phyloP scores from a whole-genome alignment of 1,140 invertebrate species.

The Solenopsis fugax region DNA sequence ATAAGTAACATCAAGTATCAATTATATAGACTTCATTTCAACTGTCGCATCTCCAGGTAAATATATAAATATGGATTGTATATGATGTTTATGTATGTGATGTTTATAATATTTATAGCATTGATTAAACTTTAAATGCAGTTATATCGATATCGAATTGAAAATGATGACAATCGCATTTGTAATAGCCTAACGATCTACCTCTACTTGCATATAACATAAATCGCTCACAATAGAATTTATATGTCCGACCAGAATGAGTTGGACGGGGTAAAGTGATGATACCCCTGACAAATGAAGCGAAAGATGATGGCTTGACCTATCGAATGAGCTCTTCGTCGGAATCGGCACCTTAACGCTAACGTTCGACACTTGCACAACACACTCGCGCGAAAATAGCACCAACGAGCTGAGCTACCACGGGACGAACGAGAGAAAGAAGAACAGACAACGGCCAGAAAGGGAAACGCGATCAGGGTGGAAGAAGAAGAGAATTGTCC shows the following conservation, averaged over 20 bases:
- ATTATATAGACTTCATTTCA: background rate
- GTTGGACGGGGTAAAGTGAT: background rate
- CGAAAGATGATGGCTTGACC: conserved; percentile 35
- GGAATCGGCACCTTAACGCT: conserved; percentile 77
- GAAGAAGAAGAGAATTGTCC: conserved; percentile 27
- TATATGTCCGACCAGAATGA: background rate
- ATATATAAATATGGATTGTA: no score
- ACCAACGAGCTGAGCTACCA: conserved; percentile 75
- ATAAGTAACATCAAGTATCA: background rate
- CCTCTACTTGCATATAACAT: background rate
- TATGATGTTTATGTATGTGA: background rate
- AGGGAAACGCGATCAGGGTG: conserved; percentile 31
- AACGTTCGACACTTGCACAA: conserved; percentile 84
- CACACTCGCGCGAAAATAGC: conserved; percentile 83
- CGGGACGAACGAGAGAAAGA: conserved; percentile 62
- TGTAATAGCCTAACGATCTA: conserved; percentile 6
- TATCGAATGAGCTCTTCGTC: conserved; percentile 63
- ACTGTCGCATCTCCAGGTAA: background rate
- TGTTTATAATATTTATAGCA: background rate
- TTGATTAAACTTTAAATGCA: background rate
- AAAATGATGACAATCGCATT: no score
- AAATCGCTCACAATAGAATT: background rate
- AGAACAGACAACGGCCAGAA: conserved; percentile 55
- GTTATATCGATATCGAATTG: background rate
- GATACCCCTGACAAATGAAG: background rate